These are phyloP conservation scores for Pomatorhinus ruficollis DNA, from an alignment of 2,113 vertebrate genomes.

Conservation along the genomic window DNA sequence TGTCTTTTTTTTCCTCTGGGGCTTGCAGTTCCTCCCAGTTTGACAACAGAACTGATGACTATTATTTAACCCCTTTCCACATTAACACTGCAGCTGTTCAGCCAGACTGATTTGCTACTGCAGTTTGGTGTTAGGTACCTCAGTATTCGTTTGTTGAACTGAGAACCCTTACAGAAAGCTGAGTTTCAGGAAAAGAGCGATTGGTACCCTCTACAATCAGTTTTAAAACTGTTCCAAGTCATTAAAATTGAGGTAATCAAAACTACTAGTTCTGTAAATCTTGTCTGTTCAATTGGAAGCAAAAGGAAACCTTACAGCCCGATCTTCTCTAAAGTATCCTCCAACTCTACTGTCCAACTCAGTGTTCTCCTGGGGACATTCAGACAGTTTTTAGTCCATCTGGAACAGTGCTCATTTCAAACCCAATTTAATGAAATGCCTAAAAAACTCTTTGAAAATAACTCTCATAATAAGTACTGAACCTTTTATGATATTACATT, in stretches of 20 bases:
- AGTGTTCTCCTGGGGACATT: neutral
- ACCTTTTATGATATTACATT: conserved; percentile 29
- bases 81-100: neutral
- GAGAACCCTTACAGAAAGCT: neutral
- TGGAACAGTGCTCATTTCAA: neutral
- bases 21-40: neutral
- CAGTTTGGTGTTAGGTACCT: neutral
- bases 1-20: neutral
- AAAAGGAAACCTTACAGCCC: neutral
- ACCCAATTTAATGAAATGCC: neutral
- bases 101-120: neutral
- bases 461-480: conserved; percentile 15
- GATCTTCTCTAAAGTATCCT: neutral
- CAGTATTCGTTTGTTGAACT: neutral
- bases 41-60: conserved; percentile 17
- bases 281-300: neutral
- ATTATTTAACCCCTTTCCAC: conserved; percentile 19
- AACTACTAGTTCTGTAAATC: neutral
- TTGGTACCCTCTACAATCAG: neutral
- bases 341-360: neutral
- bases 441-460: conserved; percentile 17
- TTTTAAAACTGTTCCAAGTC: neutral
- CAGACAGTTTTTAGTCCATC: neutral
- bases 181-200: neutral
- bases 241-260: neutral